Evolutionary conservation across 2,888 invertebrate genomes (phyloP).

Genomic region (Pandemis corylana): DNA sequence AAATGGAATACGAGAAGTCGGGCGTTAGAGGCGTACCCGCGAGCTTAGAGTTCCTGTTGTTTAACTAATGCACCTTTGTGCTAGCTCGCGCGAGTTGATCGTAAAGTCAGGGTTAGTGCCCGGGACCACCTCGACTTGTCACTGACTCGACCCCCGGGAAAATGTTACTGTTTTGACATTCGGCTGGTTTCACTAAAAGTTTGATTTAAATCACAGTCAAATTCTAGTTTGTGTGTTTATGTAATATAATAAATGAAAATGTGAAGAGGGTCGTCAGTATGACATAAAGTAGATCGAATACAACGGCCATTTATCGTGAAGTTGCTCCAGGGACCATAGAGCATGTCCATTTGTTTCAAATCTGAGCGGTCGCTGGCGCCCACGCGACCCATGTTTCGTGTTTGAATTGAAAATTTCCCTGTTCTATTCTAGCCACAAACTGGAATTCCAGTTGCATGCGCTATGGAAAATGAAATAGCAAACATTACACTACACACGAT

Average conservation of each 20-base stretch:
- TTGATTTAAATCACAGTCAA: background rate
- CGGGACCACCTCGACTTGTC: slow-evolving; percentile 47
- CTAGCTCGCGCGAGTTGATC: slow-evolving; percentile 52
- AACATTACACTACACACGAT: background rate
- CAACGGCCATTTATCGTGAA: slow-evolving; percentile 37
- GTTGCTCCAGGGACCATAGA: slow-evolving; percentile 42
- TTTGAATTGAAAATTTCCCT: slow-evolving; percentile 32
- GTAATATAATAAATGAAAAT: background rate
- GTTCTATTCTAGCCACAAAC: slow-evolving; percentile 18
- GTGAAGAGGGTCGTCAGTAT: slow-evolving; percentile 21
- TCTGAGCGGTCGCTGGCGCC: slow-evolving; percentile 35
- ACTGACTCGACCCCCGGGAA: slow-evolving; percentile 20
- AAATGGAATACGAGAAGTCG: slow-evolving; percentile 24
- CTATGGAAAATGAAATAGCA: background rate
- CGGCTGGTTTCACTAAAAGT: background rate
- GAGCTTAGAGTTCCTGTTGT: slow-evolving; percentile 69
- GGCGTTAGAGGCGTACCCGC: slow-evolving; percentile 53
- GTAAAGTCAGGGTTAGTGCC: slow-evolving; percentile 65
- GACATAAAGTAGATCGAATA: slow-evolving; percentile 33
- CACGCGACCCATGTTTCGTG: slow-evolving; percentile 36
- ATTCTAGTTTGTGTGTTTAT: background rate
- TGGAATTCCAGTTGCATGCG: slow-evolving; percentile 19
- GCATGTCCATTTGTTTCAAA: slow-evolving; percentile 41
- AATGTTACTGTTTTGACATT: background rate
- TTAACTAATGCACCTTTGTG: slow-evolving; percentile 74